Conservation (phyloP, 2,888 invertebrate species). For the Oligia strigilis region DNA sequence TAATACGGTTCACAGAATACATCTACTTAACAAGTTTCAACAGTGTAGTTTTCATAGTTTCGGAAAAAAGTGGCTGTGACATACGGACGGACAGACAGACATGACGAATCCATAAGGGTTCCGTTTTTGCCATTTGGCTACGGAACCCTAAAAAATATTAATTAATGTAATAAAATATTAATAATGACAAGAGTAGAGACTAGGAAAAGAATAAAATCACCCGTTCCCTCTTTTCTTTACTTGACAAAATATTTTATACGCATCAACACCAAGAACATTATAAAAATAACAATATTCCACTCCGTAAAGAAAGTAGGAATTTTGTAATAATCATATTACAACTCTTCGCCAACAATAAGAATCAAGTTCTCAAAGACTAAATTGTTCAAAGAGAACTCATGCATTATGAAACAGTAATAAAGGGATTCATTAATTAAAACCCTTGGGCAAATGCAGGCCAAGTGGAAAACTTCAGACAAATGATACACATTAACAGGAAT, state of each 20-base stretch:
- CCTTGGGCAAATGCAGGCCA: constrained; percentile 61
- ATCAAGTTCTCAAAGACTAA: constrained; percentile 30
- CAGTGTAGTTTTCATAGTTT: no score
- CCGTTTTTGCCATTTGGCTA: no score
- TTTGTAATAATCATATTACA: constrained; percentile 6
- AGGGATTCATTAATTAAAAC: constrained; percentile 70
- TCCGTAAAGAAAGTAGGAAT: not conserved
- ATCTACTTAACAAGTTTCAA: no score
- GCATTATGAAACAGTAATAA: constrained; percentile 60
- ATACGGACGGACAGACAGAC: no score
- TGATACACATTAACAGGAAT: constrained; percentile 69
- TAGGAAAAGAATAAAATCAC: not conserved
- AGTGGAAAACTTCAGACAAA: constrained; percentile 74
- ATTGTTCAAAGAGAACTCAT: constrained; percentile 48
- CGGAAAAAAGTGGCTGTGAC: no score
- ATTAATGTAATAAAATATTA: not conserved
- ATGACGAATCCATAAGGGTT: no score
- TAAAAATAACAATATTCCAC: not conserved
- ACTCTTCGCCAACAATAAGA: constrained; percentile 1
- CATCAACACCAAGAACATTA: not conserved
- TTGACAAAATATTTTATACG: not conserved
- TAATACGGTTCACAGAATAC: no score
- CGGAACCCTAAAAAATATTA: not conserved
- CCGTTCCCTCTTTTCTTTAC: not conserved
- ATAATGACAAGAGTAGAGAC: not conserved